Evolutionary conservation across 2,888 invertebrate species (phyloP), one percentile per base, ranked within the genome.

Genomic region (Ectobius pallidus): DNA sequence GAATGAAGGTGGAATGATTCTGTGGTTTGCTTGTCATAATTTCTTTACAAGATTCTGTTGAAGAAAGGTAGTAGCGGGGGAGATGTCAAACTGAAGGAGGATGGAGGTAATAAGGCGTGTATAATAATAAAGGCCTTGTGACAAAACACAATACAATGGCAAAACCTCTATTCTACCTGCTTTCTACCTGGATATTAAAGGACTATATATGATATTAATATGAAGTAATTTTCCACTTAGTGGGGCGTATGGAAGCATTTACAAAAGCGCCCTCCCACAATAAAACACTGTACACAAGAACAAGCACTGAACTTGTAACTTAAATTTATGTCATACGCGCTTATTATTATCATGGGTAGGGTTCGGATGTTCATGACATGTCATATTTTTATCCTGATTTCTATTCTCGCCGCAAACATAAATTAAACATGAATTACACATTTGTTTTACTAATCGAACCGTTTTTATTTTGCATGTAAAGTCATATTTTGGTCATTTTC

Each of bases 81-180:
- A 30, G 58, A 30, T 58, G 58, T 58, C 58, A 58, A 30, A 25
- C 30, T 58, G 7, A 7, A 58, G 27, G n/a, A 30, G 30, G 58
- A 30, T n/a, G 14, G 30, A 58, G 58, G 58, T 58, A 58, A 58
- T 58, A 58, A 58, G 58, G 27, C 58, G 32, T 58, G 30, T 58
- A 58, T 58, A 58, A 58, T 58, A 16, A 58, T 58, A 58, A 30
- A 58, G 58, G 58, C 16, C 30, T 58, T 58, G 58, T 58, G 58
- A 58, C 27, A 58, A 30, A n/a, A 27, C 58, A 58, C 30, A 58
- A 58, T 58, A 58, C 46, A 46, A 46, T 11, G 18, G 3, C 46
- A n/a, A 34, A 34, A n/a, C 39, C 7, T 14, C 39, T 20, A 58
- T 30, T 3, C 58, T 25, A 30, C 58, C 58, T 58, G 58, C 58